Evolutionary conservation across 2,113 vertebrate genomes (phyloP).

Genomic region (Pluvianellus socialis): DNA sequence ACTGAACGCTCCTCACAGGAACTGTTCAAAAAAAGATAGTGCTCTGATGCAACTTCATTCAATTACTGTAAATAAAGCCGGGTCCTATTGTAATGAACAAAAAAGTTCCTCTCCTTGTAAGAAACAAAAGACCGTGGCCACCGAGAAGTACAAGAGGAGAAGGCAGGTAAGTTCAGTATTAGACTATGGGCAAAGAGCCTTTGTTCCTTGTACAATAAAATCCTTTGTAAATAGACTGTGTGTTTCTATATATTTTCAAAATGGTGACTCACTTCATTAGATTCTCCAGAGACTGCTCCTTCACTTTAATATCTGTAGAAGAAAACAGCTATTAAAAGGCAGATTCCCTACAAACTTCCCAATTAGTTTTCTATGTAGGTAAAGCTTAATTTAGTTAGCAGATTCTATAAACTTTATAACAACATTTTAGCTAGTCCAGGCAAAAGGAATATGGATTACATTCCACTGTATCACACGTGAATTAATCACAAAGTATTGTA

Average conservation of each 20-base stretch:
- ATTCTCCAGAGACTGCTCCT: constrained; percentile 95
- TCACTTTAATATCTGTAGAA: constrained; percentile 92
- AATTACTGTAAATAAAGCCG: background rate
- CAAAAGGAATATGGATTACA: background rate
- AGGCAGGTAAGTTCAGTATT: background rate
- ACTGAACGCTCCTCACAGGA: background rate
- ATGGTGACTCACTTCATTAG: constrained; percentile 87
- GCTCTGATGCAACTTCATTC: background rate
- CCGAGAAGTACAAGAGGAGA: background rate
- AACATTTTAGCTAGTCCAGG: background rate
- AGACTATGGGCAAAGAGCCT: background rate
- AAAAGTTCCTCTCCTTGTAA: background rate
- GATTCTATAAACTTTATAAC: background rate
- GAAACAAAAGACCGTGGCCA: background rate
- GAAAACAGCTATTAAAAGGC: background rate
- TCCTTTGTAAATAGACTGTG: background rate
- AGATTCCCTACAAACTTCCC: background rate
- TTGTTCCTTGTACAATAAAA: background rate
- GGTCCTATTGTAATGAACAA: background rate
- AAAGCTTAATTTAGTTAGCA: background rate
- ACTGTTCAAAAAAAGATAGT: background rate
- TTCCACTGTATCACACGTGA: background rate
- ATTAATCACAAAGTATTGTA: background rate
- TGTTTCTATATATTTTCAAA: background rate
- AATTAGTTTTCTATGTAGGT: background rate